A percentile compares a stretch with the other conserved stretches of the same genome.
Conservation (phyloP, 2,888 invertebrate species). For the Orthonychiurus folsomi region DNA sequence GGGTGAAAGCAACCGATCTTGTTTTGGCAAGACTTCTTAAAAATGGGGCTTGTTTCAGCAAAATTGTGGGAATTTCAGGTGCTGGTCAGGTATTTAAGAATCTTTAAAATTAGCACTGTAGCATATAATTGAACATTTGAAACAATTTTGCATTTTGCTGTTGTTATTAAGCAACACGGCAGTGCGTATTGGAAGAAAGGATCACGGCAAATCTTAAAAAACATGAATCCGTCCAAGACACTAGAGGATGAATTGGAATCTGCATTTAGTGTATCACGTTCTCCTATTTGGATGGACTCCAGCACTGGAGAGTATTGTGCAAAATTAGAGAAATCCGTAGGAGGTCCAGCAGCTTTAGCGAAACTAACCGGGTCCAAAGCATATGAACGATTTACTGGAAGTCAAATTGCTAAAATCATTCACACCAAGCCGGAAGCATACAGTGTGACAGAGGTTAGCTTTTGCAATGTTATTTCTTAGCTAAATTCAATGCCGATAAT, state of each 20-base stretch:
- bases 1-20: slow-evolving; percentile 87
- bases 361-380: slow-evolving; percentile 75
- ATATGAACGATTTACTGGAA: slow-evolving; percentile 84
- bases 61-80: slow-evolving; percentile 76
- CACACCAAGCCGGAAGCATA: slow-evolving; percentile 62
- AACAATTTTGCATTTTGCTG: not conserved
- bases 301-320: slow-evolving; percentile 67
- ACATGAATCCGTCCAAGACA: slow-evolving; percentile 63
- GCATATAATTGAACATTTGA: not conserved
- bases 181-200: slow-evolving; percentile 89
- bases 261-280: slow-evolving; percentile 66
- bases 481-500: not conserved
- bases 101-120: not conserved
- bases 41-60: slow-evolving; percentile 71
- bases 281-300: slow-evolving; percentile 96
- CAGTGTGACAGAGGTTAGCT: slow-evolving; percentile 59
- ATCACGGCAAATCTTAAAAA: slow-evolving; percentile 55
- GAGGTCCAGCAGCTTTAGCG: slow-evolving; percentile 65
- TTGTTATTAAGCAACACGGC: slow-evolving; percentile 75
- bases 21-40: slow-evolving; percentile 73
- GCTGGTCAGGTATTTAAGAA: slow-evolving; percentile 66
- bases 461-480: not conserved
- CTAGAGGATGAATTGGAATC: slow-evolving; percentile 73
- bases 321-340: slow-evolving; percentile 69
- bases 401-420: slow-evolving; percentile 83